Evolutionary conservation across 35 echinoderm and acorn worm genomes (phyloP).

Genomic region (Strongylocentrotus purpuratus): DNA sequence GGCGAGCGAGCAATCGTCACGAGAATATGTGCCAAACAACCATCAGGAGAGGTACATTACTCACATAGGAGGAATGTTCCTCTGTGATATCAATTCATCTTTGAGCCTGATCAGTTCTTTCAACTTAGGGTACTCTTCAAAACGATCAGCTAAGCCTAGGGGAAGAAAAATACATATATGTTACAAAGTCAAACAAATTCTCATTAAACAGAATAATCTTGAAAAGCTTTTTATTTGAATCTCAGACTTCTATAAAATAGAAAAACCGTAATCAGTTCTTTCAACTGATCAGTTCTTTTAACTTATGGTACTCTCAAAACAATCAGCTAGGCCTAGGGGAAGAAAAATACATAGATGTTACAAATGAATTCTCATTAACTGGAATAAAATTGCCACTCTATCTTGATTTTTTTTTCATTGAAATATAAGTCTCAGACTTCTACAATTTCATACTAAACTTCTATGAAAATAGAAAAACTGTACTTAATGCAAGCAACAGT

Average conservation of each 20-base stretch:
- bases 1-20: too few relatives aligned
- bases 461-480: too few relatives aligned
- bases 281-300: conserved; percentile 94
- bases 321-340: conserved; percentile 83
- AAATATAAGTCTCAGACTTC: too few relatives aligned
- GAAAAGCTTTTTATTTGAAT: too few relatives aligned
- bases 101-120: conserved; percentile 94
- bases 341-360: not conserved
- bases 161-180: not conserved
- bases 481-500: too few relatives aligned
- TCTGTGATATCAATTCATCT: conserved; percentile 86
- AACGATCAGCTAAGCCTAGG: conserved; percentile 89
- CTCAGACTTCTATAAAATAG: too few relatives aligned
- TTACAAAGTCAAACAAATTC: not conserved
- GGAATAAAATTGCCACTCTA: too few relatives aligned
- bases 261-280: too few relatives aligned
- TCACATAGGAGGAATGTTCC: conserved; percentile 96
- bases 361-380: not conserved
- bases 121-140: conserved; percentile 98
- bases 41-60: not conserved
- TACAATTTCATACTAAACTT: too few relatives aligned
- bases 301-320: conserved; percentile 97
- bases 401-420: too few relatives aligned
- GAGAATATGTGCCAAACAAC: too few relatives aligned
- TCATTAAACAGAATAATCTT: too few relatives aligned